Percentiles rank a stretch among this genome's conserved stretches.
phyloP scores from a whole-genome alignment of 2,113 vertebrate genomes.

The Heptranchias perlo region DNA sequence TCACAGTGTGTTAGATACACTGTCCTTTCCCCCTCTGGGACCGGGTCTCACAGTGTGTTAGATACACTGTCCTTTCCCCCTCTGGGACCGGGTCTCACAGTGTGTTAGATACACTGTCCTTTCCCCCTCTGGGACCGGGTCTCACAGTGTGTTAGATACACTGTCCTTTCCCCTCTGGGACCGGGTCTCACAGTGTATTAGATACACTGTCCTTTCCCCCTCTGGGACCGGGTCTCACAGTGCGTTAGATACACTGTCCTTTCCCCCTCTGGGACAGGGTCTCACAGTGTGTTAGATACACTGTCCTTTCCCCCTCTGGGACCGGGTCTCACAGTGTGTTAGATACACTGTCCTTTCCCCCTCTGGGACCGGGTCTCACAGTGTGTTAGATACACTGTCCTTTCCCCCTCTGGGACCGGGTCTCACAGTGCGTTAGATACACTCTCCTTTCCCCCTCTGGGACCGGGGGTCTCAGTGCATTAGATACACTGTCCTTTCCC shows the following conservation, averaged over 20 bases:
- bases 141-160: slow-evolving; percentile 41
- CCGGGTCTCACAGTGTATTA: too few relatives aligned
- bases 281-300: slow-evolving; percentile 41
- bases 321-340: too few relatives aligned
- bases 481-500: not conserved
- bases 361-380: not conserved
- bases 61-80: not conserved
- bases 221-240: not conserved
- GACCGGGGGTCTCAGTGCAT: too few relatives aligned
- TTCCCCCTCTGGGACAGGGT: slow-evolving; percentile 45
- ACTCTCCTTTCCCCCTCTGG: slow-evolving; percentile 27
- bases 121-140: slow-evolving; percentile 45
- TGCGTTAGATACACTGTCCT: slow-evolving; percentile 17
- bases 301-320: slow-evolving; percentile 17
- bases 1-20: not conserved
- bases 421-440: slow-evolving; percentile 41
- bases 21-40: slow-evolving; percentile 45
- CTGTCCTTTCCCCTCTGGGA: slow-evolving; percentile 8
- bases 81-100: not conserved
- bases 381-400: not conserved
- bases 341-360: not conserved
- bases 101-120: slow-evolving; percentile 18
- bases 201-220: not conserved
- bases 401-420: slow-evolving; percentile 45
- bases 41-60: slow-evolving; percentile 39